phyloP scores from a whole-genome alignment of 2,888 invertebrate species.

The Tanypteryx hageni region DNA sequence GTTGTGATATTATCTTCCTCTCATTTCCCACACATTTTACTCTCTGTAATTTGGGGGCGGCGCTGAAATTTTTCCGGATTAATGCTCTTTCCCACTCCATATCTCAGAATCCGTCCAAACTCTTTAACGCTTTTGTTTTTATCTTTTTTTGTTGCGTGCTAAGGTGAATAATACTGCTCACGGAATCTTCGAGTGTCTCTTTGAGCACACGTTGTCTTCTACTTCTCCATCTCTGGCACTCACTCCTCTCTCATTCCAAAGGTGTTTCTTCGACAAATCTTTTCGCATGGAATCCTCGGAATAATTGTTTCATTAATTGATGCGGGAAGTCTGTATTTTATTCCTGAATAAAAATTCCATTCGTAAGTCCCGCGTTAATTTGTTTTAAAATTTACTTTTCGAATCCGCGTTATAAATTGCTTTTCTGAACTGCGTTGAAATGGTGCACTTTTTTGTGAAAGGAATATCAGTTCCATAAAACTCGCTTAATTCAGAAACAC shows the following conservation, averaged over 20 bases:
- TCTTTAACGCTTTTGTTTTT: not conserved
- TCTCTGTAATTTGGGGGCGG: not conserved
- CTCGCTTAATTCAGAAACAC: too few species aligned
- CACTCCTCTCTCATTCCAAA: not conserved
- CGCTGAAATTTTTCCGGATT: slow-evolving; percentile 16
- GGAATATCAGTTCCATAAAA: not conserved
- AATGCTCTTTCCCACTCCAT: not conserved
- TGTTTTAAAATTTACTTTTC: not conserved
- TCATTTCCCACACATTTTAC: too few species aligned
- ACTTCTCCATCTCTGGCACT: not conserved
- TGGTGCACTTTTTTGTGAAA: not conserved
- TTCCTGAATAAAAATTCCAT: not conserved
- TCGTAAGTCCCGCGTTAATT: not conserved
- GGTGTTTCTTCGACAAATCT: not conserved
- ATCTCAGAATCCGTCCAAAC: not conserved
- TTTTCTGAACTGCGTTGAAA: not conserved
- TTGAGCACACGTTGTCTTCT: not conserved
- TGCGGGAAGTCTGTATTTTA: not conserved
- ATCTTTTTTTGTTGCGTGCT: not conserved
- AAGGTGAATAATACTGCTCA: not conserved
- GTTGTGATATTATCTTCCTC: too few species aligned
- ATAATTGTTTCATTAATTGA: not conserved
- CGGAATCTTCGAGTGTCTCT: not conserved
- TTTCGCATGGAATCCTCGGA: not conserved
- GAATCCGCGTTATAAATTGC: not conserved